Base-by-base conservation (phyloP, 2,888 invertebrate species). In the Noctuana brunneofusca region DNA sequence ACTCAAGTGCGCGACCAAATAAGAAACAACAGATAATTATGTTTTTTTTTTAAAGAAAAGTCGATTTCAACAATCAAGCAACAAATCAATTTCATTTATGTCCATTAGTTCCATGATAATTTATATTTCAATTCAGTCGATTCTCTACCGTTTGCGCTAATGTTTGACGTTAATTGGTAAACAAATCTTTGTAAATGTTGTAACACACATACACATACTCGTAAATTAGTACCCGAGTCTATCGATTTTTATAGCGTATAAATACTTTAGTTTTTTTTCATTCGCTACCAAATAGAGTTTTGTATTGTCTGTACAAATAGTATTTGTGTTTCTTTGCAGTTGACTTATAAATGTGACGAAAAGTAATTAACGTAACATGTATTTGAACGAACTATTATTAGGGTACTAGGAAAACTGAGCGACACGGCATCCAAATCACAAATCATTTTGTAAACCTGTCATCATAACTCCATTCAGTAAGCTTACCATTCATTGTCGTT, bases 121-220 rank as follows among this genome's bases (percentile, higher is more conserved):
- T 1, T 12, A 2, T 35, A 1, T 3, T 11, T 11, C 35, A 3
- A 1, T 2, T 41, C 14, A 41, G 16, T 54, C 24, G 24, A 53
- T 53, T 11, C 32, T 14, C 43, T 43, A 5, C 50, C 27, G 5
- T 24, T 16, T 11, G 24, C 22, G 20, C 52, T 38, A 22, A 50
- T 53, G 35, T 55, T 41, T 16, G 54, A 55, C 38, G 14, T 24
- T 16, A 9, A 55, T 55, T 55, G 12, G 11, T 41, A 55, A 55
- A 55, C 54, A 55, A 38, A 41, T 41, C 22, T 16, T 24, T 16
- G 16, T 41, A 18, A 38, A 2, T 1, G 38, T 38, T 38, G 27
- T 38, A 6, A 38, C 14, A 38, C 38, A 11, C 38, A 38, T n/a
- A 41, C 54, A 41, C 38, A 41, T 54, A 41, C 54, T 24, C 38